Evolutionary conservation across 2,888 invertebrate species (phyloP), one percentile per base, ranked within the genome.

Genomic region (Hesperia comma): DNA sequence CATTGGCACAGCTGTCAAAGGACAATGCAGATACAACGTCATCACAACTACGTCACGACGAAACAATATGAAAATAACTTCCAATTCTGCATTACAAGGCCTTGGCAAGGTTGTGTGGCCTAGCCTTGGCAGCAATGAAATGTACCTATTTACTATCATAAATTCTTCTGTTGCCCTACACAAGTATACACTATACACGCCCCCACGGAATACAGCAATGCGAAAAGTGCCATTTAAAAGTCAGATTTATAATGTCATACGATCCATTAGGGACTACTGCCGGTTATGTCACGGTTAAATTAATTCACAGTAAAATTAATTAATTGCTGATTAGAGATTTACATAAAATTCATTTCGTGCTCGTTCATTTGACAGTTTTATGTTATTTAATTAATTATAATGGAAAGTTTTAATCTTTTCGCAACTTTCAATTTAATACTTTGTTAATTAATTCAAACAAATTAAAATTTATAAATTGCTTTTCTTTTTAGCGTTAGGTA

Each of bases 101-200:
- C 60, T 66, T 60, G 60, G 43, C 54, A 17, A 66, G 32, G 49
- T 60, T 33, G 53, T 6, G 32, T 57, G 58, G 33, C 46, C 32
- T 66, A 17, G 60, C 66, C 66, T 66, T 66, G 60, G 66, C 60
- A 54, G 54, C 60, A 37, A 60, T 66, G 60, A 55, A 66, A 66
- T 66, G 60, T 63, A 37, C 57, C 33, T 54, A 53, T 43, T 53
- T 66, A 53, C 60, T 60, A 60, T 55, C 66, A 54, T 66, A 60
- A 66, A 60, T 66, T 43, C 51, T 54, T 21, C 21, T 41, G 58
- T 58, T 57, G 26, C 51, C 40, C 41, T 53, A n/a, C n/a, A n/a
- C n/a, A n/a, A n/a, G n/a, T n/a, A n/a, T n/a, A n/a, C n/a, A n/a
- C n/a, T n/a, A 40, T 19, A 41, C 57, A 21, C 60, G 57, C 57